Percentiles rank a stretch among this genome's conserved stretches.
phyloP scores from a whole-genome alignment of 2,888 invertebrate species.

The Drosophila fungiperda region DNA sequence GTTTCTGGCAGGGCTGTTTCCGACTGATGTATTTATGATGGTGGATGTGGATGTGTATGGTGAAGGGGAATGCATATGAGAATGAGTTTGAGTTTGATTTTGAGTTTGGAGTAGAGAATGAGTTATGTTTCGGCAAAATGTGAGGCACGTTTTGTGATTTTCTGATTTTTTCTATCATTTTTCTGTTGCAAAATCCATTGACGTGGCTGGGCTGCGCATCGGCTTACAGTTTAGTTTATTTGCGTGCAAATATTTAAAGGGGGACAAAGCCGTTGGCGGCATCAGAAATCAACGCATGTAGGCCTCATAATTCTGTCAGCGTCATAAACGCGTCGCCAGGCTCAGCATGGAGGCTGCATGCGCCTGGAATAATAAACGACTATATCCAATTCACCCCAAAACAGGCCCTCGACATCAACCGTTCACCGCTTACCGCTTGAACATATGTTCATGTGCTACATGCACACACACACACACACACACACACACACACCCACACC shows the following conservation, averaged over 20 bases:
- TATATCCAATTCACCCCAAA: conserved; percentile 47
- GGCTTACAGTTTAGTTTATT: conserved; percentile 78
- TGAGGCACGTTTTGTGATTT: conserved; percentile 80
- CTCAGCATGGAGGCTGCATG: conserved; percentile 72
- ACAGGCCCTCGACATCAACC: conserved; percentile 4
- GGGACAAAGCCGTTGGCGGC: conserved; percentile 38
- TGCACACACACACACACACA: background rate
- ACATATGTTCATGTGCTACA: conserved; percentile 47
- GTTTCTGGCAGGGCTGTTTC: conserved; percentile 49
- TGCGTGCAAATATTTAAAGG: conserved; percentile 79
- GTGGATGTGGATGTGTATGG: conserved; percentile 30
- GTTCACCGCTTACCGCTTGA: conserved; percentile 14
- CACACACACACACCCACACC: background rate
- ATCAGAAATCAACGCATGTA: conserved; percentile 77
- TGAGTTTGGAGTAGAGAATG: background rate
- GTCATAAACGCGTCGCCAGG: conserved; percentile 80
- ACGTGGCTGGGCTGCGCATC: conserved; percentile 45
- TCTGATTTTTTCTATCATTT: conserved; percentile 43
- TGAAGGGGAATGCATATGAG: conserved; percentile 1
- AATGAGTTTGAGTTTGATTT: background rate
- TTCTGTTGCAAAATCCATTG: conserved; percentile 67
- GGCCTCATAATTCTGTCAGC: conserved; percentile 82
- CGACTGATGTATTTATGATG: conserved; percentile 77
- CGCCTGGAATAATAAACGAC: conserved; percentile 77
- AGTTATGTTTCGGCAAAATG: conserved; percentile 56